Percentiles rank a stretch among this genome's conserved stretches.
phyloP scores from a whole-genome alignment of 2,113 vertebrate species.

The Ornithorhynchus anatinus region DNA sequence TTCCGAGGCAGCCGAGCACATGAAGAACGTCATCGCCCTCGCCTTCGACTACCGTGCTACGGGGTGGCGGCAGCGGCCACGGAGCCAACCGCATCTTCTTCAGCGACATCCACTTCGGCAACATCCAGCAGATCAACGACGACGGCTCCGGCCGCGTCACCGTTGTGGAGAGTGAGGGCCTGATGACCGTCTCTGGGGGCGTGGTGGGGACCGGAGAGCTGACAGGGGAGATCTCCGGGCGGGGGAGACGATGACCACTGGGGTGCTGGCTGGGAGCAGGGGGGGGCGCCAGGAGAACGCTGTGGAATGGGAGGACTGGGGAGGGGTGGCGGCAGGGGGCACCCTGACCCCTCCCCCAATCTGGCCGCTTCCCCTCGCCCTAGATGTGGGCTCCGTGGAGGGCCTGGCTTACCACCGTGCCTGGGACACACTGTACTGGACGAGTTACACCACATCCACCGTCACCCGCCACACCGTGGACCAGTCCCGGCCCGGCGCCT shows the following conservation, averaged over 20 bases:
- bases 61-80: conserved; percentile 78
- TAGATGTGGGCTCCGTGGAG: conserved; percentile 96
- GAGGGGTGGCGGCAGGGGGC: background rate
- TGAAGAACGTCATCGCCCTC: conserved; percentile 97
- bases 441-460: conserved; percentile 96
- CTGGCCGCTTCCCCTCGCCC: background rate
- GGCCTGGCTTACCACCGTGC: conserved; percentile 93
- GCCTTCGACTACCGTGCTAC: conserved; percentile 87
- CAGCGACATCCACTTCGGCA: conserved; percentile 98
- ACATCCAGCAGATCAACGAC: conserved; percentile 96
- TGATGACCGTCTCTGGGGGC: background rate
- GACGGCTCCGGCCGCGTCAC: conserved; percentile 87
- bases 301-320: background rate
- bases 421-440: conserved; percentile 98
- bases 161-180: conserved; percentile 91
- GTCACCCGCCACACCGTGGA: conserved; percentile 94
- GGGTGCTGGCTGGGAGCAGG: fast-evolving
- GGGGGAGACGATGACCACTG: background rate
- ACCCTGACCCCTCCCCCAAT: background rate
- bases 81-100: conserved; percentile 92
- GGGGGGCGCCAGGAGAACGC: background rate
- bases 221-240: background rate
- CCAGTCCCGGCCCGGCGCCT: conserved; percentile 86
- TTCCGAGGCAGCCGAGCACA: conserved; percentile 95
- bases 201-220: background rate